These are phyloP conservation scores for Agriopis leucophaearia DNA, from an alignment of 2,888 invertebrate genomes.

Conservation along the genomic window DNA sequence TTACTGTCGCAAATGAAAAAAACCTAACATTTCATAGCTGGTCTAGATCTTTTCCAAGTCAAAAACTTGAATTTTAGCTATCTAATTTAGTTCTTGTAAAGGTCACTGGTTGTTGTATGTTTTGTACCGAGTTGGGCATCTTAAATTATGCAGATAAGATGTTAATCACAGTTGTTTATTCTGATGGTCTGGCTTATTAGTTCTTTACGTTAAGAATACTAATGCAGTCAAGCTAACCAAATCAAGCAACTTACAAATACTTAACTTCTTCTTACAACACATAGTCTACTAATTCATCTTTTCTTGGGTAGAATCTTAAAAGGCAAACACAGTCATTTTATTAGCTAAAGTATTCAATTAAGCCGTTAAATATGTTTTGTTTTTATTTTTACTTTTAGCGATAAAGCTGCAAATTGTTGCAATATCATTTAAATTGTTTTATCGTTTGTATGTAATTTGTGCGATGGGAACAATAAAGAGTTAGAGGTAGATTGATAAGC, in stretches of 20 bases:
- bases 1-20: slow-evolving; percentile 4
- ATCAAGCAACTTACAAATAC: not conserved
- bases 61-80: not conserved
- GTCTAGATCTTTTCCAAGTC: not conserved
- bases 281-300: not conserved
- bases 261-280: not conserved
- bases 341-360: not conserved
- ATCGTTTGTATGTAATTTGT: too few species aligned
- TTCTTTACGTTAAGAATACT: slow-evolving; percentile 23
- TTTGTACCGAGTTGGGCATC: not conserved
- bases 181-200: slow-evolving; percentile 12
- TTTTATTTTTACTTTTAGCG: too few species aligned
- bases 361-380: not conserved
- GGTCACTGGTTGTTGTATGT: not conserved
- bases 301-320: not conserved
- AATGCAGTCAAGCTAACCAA: slow-evolving; percentile 13
- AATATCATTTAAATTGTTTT: too few species aligned
- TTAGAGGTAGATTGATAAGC: too few species aligned
- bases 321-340: too few species aligned
- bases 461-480: too few species aligned
- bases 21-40: not conserved
- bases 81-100: not conserved
- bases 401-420: too few species aligned
- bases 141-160: slow-evolving; percentile 10
- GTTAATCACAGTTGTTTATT: slow-evolving; percentile 12